Evolutionary conservation across 2,797 vertebrate species (phyloP).

Genomic region (Craterocephalus amniculus): DNA sequence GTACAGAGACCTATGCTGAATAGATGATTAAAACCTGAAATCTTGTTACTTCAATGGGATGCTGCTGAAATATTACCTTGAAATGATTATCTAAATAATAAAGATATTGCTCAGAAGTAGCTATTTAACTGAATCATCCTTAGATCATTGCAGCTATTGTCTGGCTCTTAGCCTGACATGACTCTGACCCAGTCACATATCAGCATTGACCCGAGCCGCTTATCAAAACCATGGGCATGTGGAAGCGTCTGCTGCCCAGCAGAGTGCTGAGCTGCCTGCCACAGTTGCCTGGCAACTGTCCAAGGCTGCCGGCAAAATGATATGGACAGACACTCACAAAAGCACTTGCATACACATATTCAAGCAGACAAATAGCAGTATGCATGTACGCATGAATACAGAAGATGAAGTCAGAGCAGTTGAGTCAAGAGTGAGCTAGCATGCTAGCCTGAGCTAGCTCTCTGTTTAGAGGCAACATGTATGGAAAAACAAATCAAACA

Average conservation of each 20-base stretch:
- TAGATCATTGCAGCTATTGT: constrained; percentile 49
- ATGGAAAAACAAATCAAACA: constrained; percentile 63
- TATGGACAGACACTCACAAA: constrained; percentile 74
- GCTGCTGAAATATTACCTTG: constrained; percentile 24
- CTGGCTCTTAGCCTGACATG: constrained; percentile 54
- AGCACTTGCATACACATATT: constrained; percentile 63
- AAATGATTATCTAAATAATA: constrained; percentile 35
- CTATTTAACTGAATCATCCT: constrained; percentile 41
- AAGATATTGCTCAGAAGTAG: constrained; percentile 40
- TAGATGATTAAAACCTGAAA: constrained; percentile 36
- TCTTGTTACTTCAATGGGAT: constrained; percentile 26
- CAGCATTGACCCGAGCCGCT: constrained; percentile 60
- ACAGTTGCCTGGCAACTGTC: constrained; percentile 86
- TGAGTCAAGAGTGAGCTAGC: constrained; percentile 8
- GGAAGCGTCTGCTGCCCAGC: constrained; percentile 69
- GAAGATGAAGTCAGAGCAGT: neutral
- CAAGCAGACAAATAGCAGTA: constrained; percentile 54
- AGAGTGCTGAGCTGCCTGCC: constrained; percentile 73
- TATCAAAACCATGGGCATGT: constrained; percentile 63
- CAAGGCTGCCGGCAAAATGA: constrained; percentile 78
- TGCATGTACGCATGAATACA: constrained; percentile 31
- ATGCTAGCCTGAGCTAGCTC: constrained; percentile 23
- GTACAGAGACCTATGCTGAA: constrained; percentile 6
- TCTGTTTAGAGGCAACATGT: constrained; percentile 43
- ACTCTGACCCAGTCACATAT: constrained; percentile 61